Conservation (phyloP, 1,140 invertebrate genomes). For the Trichonephila clavata region DNA sequence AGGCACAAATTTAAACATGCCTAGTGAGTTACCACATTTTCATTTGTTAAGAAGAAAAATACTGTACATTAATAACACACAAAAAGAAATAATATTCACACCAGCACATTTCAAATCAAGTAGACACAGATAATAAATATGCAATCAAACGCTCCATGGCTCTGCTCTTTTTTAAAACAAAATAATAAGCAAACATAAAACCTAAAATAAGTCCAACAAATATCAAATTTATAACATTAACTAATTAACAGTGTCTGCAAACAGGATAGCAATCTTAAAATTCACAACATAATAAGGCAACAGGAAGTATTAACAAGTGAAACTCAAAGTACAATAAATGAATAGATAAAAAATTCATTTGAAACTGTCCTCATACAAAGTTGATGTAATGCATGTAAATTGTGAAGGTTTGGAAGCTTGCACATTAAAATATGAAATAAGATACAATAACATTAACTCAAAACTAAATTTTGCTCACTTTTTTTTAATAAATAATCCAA, state of each 20-base stretch:
- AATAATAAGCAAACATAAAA: constrained; percentile 21
- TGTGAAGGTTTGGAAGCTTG: not conserved
- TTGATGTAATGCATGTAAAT: not conserved
- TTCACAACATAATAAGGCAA: not conserved
- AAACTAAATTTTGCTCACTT: too few relatives aligned
- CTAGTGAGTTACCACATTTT: constrained; percentile 27
- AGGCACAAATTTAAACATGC: constrained; percentile 53
- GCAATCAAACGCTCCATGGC: constrained; percentile 29
- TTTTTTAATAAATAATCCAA: too few relatives aligned
- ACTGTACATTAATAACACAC: constrained; percentile 62
- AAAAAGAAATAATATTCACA: constrained; percentile 64
- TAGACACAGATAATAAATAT: constrained; percentile 59
- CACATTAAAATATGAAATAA: too few relatives aligned
- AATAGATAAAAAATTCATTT: too few relatives aligned
- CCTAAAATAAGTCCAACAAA: constrained; percentile 34
- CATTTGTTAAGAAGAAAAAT: constrained; percentile 29
- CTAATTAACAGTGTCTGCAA: not conserved
- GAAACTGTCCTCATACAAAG: too few relatives aligned
- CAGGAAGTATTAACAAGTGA: not conserved
- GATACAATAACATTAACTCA: too few relatives aligned
- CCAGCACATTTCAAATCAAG: constrained; percentile 43
- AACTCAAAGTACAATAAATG: not conserved
- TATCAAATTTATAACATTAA: not conserved
- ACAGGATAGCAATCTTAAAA: constrained; percentile 10
- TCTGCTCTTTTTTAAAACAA: constrained; percentile 15